phyloP scores from a whole-genome alignment of 2,797 vertebrate genomes.

The Pachyuromys duprasi region DNA sequence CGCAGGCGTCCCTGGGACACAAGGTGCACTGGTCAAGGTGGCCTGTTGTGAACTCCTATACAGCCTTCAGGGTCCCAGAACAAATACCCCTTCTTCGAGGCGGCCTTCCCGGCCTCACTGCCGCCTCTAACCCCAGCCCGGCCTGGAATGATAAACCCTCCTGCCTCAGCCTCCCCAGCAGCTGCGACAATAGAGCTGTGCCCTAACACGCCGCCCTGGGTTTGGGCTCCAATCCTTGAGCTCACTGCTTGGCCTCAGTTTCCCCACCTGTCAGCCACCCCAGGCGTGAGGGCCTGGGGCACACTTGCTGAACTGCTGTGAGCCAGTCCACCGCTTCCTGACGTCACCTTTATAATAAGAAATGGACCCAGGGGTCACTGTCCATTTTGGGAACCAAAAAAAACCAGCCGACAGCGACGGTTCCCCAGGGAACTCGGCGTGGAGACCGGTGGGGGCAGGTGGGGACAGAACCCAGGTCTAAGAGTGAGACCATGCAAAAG shows the following conservation, averaged over 20 bases:
- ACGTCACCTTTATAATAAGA: background rate
- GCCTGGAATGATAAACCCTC: background rate
- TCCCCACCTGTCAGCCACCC: background rate
- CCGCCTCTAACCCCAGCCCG: background rate
- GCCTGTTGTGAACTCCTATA: slow-evolving; percentile 12
- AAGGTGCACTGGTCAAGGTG: background rate
- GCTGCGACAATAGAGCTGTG: background rate
- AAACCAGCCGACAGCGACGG: rapidly evolving
- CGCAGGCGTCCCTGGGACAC: slow-evolving; percentile 44
- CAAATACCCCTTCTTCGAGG: background rate
- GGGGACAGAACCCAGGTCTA: background rate
- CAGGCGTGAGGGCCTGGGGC: background rate
- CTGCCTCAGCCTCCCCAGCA: background rate
- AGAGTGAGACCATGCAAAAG: background rate
- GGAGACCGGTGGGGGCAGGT: background rate
- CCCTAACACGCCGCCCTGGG: background rate
- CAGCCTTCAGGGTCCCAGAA: background rate
- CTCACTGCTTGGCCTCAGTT: background rate
- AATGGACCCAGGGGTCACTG: background rate
- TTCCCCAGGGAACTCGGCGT: background rate
- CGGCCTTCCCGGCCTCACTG: background rate
- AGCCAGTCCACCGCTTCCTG: background rate
- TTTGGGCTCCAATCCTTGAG: background rate
- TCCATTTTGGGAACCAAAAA: slow-evolving; percentile 43
- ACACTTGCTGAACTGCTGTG: rapidly evolving